Evolutionary conservation across 2,888 invertebrate genomes (phyloP), one percentile per base, ranked within the genome.

Genomic region (Tipula lateralis): DNA sequence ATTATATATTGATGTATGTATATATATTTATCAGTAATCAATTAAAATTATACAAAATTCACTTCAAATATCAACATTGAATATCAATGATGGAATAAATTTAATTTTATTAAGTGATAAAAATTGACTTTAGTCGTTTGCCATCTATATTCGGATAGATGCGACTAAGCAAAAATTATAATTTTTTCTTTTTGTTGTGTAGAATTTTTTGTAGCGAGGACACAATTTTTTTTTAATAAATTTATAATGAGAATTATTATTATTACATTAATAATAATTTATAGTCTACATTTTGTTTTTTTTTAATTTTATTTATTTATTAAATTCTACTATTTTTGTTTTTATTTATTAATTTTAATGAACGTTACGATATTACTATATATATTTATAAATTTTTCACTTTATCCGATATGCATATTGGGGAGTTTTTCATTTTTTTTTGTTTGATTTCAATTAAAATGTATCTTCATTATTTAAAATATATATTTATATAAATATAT

Each of bases 351-450:
- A 66, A 66, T 66, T 66, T 24, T 24, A 66, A 66, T 66, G 66
- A 66, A 66, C 66, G 66, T 66, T 66, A 66, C 66, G 66, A 66
- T 24, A 66, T 66, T 66, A 50, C 44, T 50, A 50, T 50, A 50
- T 36, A 36, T 34, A 34, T 50, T 5, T 50, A 50, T 50, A 50
- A 19, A 66, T 24, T 66, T 66, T 66, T 66, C 19, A 66, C 24
- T 66, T 66, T 24, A 66, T 66, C 66, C 66, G 66, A 66, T 66
- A 66, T 66, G 66, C 66, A 66, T 66, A 66, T 66, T 66, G 66
- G 66, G n/a, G 44, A 44, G 66, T 66, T 66, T n/a, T 66, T 66
- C 66, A 24, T 66, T 66, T 66, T 44, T 3, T 24, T 66, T 66
- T 66, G 6, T 66, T 66, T 44, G 44, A 44, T 44, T 44, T 44